Base-by-base conservation (phyloP, 2,113 vertebrate species). In the Cyprinus carpio region DNA sequence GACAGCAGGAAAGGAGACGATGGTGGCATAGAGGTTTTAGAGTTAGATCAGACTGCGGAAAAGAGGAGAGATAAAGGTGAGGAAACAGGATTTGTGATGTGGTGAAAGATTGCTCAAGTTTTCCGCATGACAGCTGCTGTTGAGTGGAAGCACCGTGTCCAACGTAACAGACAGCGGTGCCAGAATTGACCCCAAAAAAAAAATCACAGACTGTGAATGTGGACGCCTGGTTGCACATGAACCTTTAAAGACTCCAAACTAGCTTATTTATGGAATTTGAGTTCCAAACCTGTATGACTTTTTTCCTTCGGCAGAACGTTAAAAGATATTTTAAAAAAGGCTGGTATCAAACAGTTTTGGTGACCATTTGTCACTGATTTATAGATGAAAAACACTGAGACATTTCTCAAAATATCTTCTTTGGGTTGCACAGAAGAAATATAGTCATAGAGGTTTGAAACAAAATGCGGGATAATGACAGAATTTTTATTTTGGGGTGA, bases 1-100 rank as follows among this genome's bases (percentile, higher is more conserved):
- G 65, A 88, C 84, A 76, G 84, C 58, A 72, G 87, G 75, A 81
- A 84, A 62, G 25, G 76, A 75, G 58, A 74, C 37, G 75, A 81
- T 69, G 83, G 67, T 76, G 72, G 49, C 60, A 62, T 20, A 23
- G 76, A 40, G 85, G 67, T 46, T 74, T 75, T 10, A 65, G 65
- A 78, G 58, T 75, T 60, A 77, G 86, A 84, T 65, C 60, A 65
- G 62, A 46, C 69, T 27, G 25, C 5, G 40, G 54, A 71, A 64
- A 65, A 58, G 27, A n/a, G 29, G 40, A 40, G 27, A 77, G 46
- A 56, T 54, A 54, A 54, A 82, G 65, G 46, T 69, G 80, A 34
- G 18, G 43, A 37, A 29, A 51, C 25, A 81, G 60, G 78, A 34
- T 82, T 82, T 67, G 79, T 29, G 40, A 51, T 29, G 43, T 37